These are phyloP conservation scores for Hydrocynus forskahlii DNA, from an alignment of 2,797 vertebrate species.

Conservation along the genomic window DNA sequence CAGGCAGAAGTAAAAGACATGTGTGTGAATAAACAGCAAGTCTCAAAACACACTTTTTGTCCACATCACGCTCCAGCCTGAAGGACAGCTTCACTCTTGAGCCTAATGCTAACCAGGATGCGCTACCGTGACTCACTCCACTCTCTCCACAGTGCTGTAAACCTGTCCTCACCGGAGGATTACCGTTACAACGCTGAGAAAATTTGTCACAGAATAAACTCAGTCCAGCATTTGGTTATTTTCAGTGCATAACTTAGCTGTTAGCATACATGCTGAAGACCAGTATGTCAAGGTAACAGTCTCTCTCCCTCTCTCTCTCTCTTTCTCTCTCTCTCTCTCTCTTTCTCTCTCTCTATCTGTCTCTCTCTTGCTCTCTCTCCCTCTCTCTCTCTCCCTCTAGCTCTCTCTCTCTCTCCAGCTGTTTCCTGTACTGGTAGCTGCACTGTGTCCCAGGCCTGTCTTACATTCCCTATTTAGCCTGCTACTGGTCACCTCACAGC, in stretches of 20 bases:
- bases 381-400: constrained; percentile 37
- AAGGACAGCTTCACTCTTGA: constrained; percentile 1
- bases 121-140: constrained; percentile 20
- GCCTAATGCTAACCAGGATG: constrained; percentile 6
- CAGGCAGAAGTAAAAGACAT: too few relatives aligned
- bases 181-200: constrained; percentile 20
- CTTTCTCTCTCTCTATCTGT: constrained; percentile 36
- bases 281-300: constrained; percentile 18
- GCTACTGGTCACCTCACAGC: constrained; percentile 77
- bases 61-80: neutral
- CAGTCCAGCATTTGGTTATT: constrained; percentile 14
- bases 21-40: too few relatives aligned
- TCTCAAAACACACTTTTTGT: neutral
- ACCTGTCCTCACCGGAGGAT: constrained; percentile 24
- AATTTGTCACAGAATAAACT: constrained; percentile 21
- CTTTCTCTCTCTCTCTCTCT: constrained; percentile 34
- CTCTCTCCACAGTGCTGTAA: constrained; percentile 29
- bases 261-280: constrained; percentile 2
- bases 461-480: constrained; percentile 60
- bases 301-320: too few relatives aligned
- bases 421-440: constrained; percentile 81
- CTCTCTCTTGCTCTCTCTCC: constrained; percentile 13
- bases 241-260: constrained; percentile 26
- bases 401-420: constrained; percentile 74
- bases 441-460: constrained; percentile 65